Evolutionary conservation across 1,140 invertebrate species (phyloP).

Genomic region (Teleopsis dalmanni): DNA sequence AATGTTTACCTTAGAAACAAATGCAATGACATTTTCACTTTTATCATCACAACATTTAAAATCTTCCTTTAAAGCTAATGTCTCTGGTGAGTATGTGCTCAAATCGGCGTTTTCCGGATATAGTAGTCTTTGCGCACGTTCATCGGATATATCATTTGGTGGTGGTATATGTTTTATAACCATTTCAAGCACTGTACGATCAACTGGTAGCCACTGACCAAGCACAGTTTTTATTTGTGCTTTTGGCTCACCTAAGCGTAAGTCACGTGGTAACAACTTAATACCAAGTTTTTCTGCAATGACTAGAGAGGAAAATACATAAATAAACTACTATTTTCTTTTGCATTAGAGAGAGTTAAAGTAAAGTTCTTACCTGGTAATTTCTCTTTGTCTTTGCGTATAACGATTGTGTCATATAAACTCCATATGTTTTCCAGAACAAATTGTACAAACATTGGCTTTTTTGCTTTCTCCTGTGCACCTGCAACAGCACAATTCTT

Average conservation of each 20-base stretch:
- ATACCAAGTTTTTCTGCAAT: conserved; percentile 78
- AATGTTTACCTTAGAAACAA: conserved; percentile 91
- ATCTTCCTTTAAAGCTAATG: conserved; percentile 63
- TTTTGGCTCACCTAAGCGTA: conserved; percentile 69
- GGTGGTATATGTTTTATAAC: conserved; percentile 74
- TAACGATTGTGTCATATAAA: conserved; percentile 75
- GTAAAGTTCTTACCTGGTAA: conserved; percentile 48
- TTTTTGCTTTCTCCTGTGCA: conserved; percentile 91
- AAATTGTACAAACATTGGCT: conserved; percentile 92
- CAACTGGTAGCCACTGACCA: conserved; percentile 84
- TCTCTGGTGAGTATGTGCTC: conserved; percentile 60
- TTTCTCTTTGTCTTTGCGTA: conserved; percentile 75
- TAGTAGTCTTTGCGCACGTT: conserved; percentile 69
- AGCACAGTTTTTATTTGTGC: conserved; percentile 73
- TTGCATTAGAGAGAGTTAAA: no score
- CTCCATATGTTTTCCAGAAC: conserved; percentile 92
- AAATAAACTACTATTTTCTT: no score
- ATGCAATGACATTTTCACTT: conserved; percentile 73
- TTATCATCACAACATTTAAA: conserved; percentile 65
- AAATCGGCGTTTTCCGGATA: conserved; percentile 62
- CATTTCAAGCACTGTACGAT: conserved; percentile 70
- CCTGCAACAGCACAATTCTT: conserved; percentile 80
- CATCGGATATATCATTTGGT: conserved; percentile 67
- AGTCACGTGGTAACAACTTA: conserved; percentile 67
- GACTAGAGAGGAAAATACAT: neutral